Base-by-base conservation (phyloP, 2,888 invertebrate species). In the Pheosia tremula region DNA sequence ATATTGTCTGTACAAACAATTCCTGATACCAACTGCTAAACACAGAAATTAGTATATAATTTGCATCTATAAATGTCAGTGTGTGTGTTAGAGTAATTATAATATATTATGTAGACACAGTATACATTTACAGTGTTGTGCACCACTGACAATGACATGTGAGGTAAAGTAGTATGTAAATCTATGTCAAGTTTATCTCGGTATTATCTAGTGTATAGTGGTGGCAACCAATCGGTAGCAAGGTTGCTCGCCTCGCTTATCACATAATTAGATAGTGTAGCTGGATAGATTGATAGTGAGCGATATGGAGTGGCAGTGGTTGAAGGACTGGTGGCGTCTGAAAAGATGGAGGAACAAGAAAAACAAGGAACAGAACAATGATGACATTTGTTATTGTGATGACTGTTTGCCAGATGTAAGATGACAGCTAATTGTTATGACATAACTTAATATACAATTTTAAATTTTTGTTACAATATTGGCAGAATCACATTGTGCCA, bases 321-420 rank as follows among this genome's bases (percentile, higher is more conserved):
- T 96, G 81, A 96, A 96, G 88, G 96, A 97, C 88, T 97, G 96
- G 96, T 97, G 97, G 97, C 94, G 96, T 67, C 92, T 97, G 65
- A 96, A 96, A 89, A 95, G 95, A 84, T 95, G 96, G 94, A 95
- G 95, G 75, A 95, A 53, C 60, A 67, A 92, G 83, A 94, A 90
- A 79, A 94, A 95, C 76, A 92, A 88, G 80, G 90, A 88, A 72
- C 89, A 90, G 76, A 88, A 81, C 84, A 94, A 94, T 82, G 96
- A 96, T 88, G 95, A 96, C 81, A 94, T 96, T 84, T 97, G 96
- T 91, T 96, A 95, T 92, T 97, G 97, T 94, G 96, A 97, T 91
- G 96, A 96, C 80, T 97, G 97, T 85, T 90, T 95, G 82, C 94
- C 94, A 79, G 93, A 95, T 91, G 94, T 90, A 87, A 91, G 90